These are phyloP conservation scores for Pachyrhynchus sulphureomaculatus DNA, from an alignment of 1,140 invertebrate genomes.

Conservation along the genomic window DNA sequence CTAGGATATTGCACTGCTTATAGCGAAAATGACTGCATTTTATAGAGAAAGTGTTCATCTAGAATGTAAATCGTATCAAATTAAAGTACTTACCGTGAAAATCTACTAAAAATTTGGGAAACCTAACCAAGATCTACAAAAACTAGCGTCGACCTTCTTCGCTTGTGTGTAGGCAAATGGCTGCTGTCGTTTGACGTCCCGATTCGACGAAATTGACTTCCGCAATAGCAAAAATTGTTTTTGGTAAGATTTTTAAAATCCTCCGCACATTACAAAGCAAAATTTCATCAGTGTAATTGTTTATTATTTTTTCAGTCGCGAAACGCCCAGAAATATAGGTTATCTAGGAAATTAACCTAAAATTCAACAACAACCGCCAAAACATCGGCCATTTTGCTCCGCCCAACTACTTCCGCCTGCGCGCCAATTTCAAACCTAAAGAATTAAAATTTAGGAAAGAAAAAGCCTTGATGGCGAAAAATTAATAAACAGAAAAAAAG, in stretches of 20 bases:
- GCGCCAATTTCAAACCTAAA: slow-evolving; percentile 33
- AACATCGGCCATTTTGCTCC: slow-evolving; percentile 34
- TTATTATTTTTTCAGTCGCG: slow-evolving; percentile 18
- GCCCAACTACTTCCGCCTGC: slow-evolving; percentile 21
- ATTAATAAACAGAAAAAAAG: no score
- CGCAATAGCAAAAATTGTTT: slow-evolving; percentile 5
- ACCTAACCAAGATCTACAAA: slow-evolving; percentile 46
- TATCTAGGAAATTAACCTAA: slow-evolving; percentile 46
- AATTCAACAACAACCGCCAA: slow-evolving; percentile 43
- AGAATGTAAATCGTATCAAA: not conserved
- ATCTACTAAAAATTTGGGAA: slow-evolving; percentile 29
- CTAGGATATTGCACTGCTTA: not conserved
- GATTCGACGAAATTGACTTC: slow-evolving; percentile 19
- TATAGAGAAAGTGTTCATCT: not conserved
- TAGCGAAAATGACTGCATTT: slow-evolving; percentile 6
- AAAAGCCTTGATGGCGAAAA: not conserved
- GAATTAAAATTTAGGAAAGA: not conserved
- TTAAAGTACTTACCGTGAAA: slow-evolving; percentile 34
- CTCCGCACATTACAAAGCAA: not conserved
- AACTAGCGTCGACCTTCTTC: slow-evolving; percentile 48
- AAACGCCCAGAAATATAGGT: slow-evolving; percentile 40
- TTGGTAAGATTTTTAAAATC: slow-evolving; percentile 3
- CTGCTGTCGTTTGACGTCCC: slow-evolving; percentile 38
- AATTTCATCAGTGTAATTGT: slow-evolving; percentile 9
- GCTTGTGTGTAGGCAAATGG: slow-evolving; percentile 43